A percentile compares a stretch with the other conserved stretches of the same genome.
Evolutionary conservation across 2,113 vertebrate species (phyloP).

Genomic region (Cygnus atratus): DNA sequence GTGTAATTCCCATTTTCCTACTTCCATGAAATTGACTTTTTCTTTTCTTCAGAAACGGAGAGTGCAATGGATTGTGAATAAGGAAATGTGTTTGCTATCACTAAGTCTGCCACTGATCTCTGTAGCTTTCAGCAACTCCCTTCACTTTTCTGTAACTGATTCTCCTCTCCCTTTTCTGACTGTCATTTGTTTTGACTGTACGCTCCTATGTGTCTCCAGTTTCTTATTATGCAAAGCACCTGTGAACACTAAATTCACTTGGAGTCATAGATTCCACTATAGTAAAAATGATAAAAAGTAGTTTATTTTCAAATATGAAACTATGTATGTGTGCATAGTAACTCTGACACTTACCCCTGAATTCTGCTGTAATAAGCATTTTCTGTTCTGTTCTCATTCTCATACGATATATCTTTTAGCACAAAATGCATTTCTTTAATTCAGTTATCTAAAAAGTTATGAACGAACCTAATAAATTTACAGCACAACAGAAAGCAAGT

Average conservation of each 20-base stretch:
- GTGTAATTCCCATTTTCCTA: background rate
- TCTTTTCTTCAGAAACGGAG: background rate
- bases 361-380: background rate
- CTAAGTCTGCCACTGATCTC: background rate
- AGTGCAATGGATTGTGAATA: background rate
- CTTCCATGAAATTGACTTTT: background rate
- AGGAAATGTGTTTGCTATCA: background rate
- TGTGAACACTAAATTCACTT: background rate
- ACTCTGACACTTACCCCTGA: background rate
- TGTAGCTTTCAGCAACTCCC: background rate
- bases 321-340: background rate
- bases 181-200: background rate
- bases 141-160: background rate
- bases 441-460: background rate
- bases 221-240: background rate
- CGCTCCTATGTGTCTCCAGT: background rate
- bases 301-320: background rate
- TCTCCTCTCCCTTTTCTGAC: background rate
- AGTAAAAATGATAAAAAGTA: background rate
- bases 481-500: background rate
- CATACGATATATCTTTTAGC: background rate
- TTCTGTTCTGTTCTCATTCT: background rate
- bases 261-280: background rate
- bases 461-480: background rate
- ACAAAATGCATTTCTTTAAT: background rate